Base-by-base conservation (phyloP, 2,797 vertebrate genomes). In the Micromesistius poutassou region DNA sequence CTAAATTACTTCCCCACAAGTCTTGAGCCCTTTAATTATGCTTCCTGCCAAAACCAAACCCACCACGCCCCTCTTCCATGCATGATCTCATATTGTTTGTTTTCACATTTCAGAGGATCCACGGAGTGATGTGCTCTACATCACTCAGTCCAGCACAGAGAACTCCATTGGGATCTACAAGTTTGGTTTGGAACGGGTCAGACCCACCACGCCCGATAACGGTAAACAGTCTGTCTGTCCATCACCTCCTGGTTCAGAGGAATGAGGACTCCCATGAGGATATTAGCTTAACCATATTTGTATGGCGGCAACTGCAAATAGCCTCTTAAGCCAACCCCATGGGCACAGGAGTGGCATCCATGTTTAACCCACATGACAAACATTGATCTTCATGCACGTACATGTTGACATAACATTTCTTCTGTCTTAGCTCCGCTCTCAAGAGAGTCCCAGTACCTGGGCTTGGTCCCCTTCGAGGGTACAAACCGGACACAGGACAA, bases 381-480 rank as follows among this genome's bases (percentile, higher is more conserved):
- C 6, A 55, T 55, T 55, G 46, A 55, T 22, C 16, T 55, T 55
- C 2, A 19, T 19, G 16, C 4, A 4, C 4, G 14, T 62, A 22
- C 19, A 73, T 73, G 28, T 73, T 14, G 70, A 30, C 30, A 6
- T 71, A 0, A 19, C 36, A 31, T 71, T 38, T 22, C 8, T 5
- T 77, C 30, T 78, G 31, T 78, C 1, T 0, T 76, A 30, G 68
- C 31, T 82, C 33, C 3, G 12, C 4, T 31, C 19, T 1, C 30
- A 0, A 13, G 8, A 95, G 94, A 92, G 74, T 88, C 89, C 80
- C 76, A 78, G n/a, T 93, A 92, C 78, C 50, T 94, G 35, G 85
- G 89, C 28, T 70, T 95, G 82, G 38, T 90, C 3, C 19, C 78
- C 40, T 90, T 83, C 42, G 79, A 30, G 74, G 55, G 40, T 0